These are phyloP conservation scores for Euphydryas editha DNA, from an alignment of 2,888 invertebrate genomes.

Conservation along the genomic window DNA sequence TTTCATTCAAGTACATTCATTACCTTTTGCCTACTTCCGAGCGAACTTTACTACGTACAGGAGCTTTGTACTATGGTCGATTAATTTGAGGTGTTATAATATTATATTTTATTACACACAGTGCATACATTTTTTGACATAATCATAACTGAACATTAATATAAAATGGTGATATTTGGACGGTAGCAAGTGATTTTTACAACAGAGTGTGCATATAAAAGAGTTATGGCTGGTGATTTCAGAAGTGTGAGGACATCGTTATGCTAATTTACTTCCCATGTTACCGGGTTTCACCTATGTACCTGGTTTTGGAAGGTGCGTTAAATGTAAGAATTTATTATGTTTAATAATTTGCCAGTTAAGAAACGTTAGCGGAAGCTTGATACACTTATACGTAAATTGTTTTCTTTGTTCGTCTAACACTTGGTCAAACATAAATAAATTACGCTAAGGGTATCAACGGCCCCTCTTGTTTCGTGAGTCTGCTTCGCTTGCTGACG, in stretches of 20 bases:
- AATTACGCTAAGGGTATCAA: slow-evolving; percentile 55
- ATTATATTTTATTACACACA: slow-evolving; percentile 53
- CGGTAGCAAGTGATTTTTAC: slow-evolving; percentile 49
- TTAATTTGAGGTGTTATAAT: slow-evolving; percentile 54
- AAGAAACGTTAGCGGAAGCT: slow-evolving; percentile 11
- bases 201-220: slow-evolving; percentile 51
- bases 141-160: slow-evolving; percentile 63
- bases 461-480: slow-evolving; percentile 55
- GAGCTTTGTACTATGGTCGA: slow-evolving; percentile 57
- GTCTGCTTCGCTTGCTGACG: slow-evolving; percentile 42
- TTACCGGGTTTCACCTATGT: slow-evolving; percentile 78
- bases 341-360: slow-evolving; percentile 16
- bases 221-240: slow-evolving; percentile 69
- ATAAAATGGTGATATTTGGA: slow-evolving; percentile 55
- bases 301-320: slow-evolving; percentile 76
- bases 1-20: slow-evolving; percentile 14
- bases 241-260: slow-evolving; percentile 74
- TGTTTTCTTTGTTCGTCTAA: slow-evolving; percentile 36
- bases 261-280: slow-evolving; percentile 76
- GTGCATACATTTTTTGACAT: slow-evolving; percentile 46
- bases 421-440: slow-evolving; percentile 57
- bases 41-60: slow-evolving; percentile 30
- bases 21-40: slow-evolving; percentile 37
- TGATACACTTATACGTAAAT: slow-evolving; percentile 16
- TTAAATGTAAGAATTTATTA: slow-evolving; percentile 54